phyloP scores from a whole-genome alignment of 30 jellyfish, hydroid and myxozoan genomes.

The Nemopilema nomurai region DNA sequence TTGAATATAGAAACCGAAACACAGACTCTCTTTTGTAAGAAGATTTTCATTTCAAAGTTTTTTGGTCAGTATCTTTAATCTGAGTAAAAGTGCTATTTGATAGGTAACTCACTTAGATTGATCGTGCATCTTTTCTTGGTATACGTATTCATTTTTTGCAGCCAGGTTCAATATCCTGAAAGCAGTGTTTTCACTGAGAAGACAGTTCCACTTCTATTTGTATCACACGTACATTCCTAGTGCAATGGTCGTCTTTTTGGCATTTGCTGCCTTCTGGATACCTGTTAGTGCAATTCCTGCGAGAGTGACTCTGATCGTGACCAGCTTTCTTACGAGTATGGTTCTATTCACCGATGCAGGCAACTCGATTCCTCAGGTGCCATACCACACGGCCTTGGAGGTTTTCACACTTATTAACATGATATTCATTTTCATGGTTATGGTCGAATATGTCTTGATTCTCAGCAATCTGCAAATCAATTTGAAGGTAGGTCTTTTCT shows the following conservation, averaged over 20 bases:
- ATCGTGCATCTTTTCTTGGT: too few species aligned
- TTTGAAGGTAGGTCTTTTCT: neutral
- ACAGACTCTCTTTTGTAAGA: too few species aligned
- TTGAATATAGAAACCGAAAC: too few species aligned
- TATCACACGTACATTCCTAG: conserved; percentile 59
- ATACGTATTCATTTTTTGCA: conserved; percentile 2
- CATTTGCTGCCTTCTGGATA: conserved; percentile 61
- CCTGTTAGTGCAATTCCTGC: conserved; percentile 69
- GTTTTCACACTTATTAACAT: conserved; percentile 29
- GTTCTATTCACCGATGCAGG: conserved; percentile 36
- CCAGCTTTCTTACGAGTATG: conserved; percentile 60
- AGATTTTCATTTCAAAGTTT: too few species aligned
- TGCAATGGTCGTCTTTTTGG: conserved; percentile 20
- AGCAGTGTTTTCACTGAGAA: conserved; percentile 28
- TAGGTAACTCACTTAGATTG: too few species aligned
- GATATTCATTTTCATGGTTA: conserved; percentile 20
- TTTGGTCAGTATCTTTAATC: too few species aligned
- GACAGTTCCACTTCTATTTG: conserved; percentile 23
- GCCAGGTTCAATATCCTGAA: conserved; percentile 32
- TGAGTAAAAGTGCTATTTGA: too few species aligned
- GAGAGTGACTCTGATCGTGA: conserved; percentile 65
- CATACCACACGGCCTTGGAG: conserved; percentile 57
- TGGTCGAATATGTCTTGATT: conserved; percentile 32
- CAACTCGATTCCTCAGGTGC: conserved; percentile 18
- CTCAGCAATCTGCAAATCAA: neutral